Base-by-base conservation (phyloP, 1,140 invertebrate genomes). In the Mamestra configurata region DNA sequence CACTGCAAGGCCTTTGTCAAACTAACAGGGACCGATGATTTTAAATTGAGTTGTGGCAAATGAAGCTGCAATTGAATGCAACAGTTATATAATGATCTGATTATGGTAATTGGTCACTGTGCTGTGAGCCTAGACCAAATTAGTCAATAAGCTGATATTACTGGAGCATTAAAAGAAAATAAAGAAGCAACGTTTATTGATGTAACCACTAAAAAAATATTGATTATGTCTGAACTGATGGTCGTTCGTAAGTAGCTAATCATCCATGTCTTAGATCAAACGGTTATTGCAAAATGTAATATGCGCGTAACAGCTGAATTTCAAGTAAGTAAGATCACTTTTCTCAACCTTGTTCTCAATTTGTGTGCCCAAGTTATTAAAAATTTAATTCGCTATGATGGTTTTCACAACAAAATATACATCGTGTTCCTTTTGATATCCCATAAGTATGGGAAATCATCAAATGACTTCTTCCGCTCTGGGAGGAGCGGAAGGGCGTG, bases 71-170 rank as follows among this genome's bases (percentile, higher is more conserved):
- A 66, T 13, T 40, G 61, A 40, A 31, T 40, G 35, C 18, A 66
- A 66, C 35, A 3, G 35, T 66, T 66, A 66, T 66, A 66, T 66
- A 66, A 66, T 18, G 1, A 40, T 66, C 35, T 18, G 61, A 40
- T 40, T 66, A 40, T 66, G 18, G 61, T 40, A 40, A 66, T 66
- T 35, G 61, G 35, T 20, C 35, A 66, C 22, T 27, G 53, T 57
- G 53, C 43, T n/a, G 37, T 40, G 37, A 37, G 31, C n/a, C 57
- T 61, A 61, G 61, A 66, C 61, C 35, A 40, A 66, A 66, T 66
- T 66, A 40, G n/a, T 66, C 61, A 37, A 66, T 40, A 66, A 1
- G 35, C 35, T 20, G 61, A 11, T 31, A 37, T 66, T 66, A 66
- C 61, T 66, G 61, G 18, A 66, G 18, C 61, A 49, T 49, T 49